Conservation (phyloP, 1,140 invertebrate genomes). For the Atta cephalotes region DNA sequence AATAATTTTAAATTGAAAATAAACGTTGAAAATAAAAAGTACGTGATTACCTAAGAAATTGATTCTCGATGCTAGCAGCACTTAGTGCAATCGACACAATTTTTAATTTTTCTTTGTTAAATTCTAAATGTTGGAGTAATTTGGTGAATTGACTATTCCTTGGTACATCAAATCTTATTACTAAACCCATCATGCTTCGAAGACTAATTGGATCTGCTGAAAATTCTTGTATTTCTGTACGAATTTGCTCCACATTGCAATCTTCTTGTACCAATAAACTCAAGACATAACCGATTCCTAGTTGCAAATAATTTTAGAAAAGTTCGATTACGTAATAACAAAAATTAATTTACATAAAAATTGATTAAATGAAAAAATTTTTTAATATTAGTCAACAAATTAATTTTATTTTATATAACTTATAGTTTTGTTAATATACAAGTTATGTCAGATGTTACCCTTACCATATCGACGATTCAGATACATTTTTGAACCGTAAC, state of each 20-base stretch:
- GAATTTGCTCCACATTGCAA: constrained; percentile 59
- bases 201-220: constrained; percentile 65
- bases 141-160: constrained; percentile 62
- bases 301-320: constrained; percentile 2
- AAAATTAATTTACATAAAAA: not conserved
- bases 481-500: constrained; percentile 88
- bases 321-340: not conserved
- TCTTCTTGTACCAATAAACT: constrained; percentile 67
- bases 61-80: constrained; percentile 69
- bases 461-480: constrained; percentile 83
- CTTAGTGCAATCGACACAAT: constrained; percentile 62
- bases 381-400: not conserved
- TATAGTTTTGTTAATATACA: not conserved
- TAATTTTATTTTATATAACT: not conserved
- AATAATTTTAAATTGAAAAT: constrained; percentile 12
- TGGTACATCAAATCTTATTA: constrained; percentile 70
- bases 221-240: constrained; percentile 61
- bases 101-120: constrained; percentile 60
- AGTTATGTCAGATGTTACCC: not conserved
- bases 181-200: constrained; percentile 64
- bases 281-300: constrained; percentile 69
- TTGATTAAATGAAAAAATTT: not conserved
- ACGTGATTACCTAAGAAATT: constrained; percentile 69
- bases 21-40: not conserved
- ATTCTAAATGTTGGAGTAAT: constrained; percentile 65